Evolutionary conservation across 2,113 vertebrate genomes (phyloP).

Genomic region (Hiodon tergisus): DNA sequence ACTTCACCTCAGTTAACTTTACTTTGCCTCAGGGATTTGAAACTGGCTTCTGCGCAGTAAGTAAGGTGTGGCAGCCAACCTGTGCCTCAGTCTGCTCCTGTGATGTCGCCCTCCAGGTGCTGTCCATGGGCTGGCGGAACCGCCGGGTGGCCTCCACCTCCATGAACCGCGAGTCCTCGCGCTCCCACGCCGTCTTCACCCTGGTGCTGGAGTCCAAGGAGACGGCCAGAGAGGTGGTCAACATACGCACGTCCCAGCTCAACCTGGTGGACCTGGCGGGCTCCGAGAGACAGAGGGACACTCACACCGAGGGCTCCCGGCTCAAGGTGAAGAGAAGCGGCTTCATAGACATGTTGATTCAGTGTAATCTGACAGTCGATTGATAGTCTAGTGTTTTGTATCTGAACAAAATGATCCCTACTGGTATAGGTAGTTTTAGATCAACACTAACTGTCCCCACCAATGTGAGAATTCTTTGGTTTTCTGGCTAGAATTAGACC

Average conservation of each 20-base stretch:
- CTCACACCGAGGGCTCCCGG: conserved; percentile 81
- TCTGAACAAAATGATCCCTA: no score
- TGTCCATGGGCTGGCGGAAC: conserved; percentile 89
- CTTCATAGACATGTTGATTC: no score
- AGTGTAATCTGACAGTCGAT: no score
- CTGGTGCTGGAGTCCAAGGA: conserved; percentile 90
- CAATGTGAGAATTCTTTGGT: no score
- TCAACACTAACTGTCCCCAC: no score
- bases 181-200: conserved; percentile 93
- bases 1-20: no score
- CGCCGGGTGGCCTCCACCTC: conserved; percentile 89
- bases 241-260: conserved; percentile 84
- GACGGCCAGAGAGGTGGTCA: conserved; percentile 74
- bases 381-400: no score
- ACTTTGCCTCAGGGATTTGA: no score
- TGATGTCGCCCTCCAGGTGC: conserved; percentile 61
- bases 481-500: no score
- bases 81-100: not conserved
- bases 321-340: conserved; percentile 69
- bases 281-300: conserved; percentile 90
- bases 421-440: no score
- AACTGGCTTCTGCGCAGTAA: no score
- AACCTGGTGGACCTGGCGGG: conserved; percentile 93
- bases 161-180: conserved; percentile 93
- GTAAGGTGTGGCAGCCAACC: no score